Conservation (phyloP, 2,113 vertebrate species). For the Pollachius pollachius region DNA sequence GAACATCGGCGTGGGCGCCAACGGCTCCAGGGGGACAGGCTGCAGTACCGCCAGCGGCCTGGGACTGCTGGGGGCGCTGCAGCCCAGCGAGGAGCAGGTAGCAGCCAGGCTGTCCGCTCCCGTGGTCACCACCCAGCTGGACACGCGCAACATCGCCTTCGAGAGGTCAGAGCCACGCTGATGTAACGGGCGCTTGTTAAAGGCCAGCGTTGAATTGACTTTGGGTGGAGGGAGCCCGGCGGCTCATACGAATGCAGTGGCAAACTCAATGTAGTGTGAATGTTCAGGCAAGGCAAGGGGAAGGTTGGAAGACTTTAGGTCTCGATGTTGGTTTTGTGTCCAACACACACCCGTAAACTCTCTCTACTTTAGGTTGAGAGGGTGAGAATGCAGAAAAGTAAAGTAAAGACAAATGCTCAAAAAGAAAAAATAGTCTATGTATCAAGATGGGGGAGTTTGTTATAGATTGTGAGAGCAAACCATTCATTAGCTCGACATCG, state of each 20-base stretch:
- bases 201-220: no score
- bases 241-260: background rate
- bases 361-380: no score
- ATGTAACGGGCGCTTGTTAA: background rate
- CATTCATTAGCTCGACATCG: no score
- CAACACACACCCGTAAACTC: background rate
- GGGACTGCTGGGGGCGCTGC: constrained; percentile 82
- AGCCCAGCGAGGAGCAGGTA: constrained; percentile 95
- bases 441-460: no score
- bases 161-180: constrained; percentile 81
- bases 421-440: no score
- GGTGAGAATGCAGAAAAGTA: no score
- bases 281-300: no score
- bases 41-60: constrained; percentile 51
- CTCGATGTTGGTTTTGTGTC: no score
- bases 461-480: no score
- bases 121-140: constrained; percentile 93
- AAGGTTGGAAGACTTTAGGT: no score
- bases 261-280: background rate
- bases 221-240: background rate
- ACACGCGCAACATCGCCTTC: constrained; percentile 95
- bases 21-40: constrained; percentile 46
- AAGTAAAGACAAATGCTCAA: no score
- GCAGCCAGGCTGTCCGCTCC: constrained; percentile 87
- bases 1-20: constrained; percentile 15